Conservation (phyloP, 2,888 invertebrate genomes). For the Octonoba sinensis region DNA sequence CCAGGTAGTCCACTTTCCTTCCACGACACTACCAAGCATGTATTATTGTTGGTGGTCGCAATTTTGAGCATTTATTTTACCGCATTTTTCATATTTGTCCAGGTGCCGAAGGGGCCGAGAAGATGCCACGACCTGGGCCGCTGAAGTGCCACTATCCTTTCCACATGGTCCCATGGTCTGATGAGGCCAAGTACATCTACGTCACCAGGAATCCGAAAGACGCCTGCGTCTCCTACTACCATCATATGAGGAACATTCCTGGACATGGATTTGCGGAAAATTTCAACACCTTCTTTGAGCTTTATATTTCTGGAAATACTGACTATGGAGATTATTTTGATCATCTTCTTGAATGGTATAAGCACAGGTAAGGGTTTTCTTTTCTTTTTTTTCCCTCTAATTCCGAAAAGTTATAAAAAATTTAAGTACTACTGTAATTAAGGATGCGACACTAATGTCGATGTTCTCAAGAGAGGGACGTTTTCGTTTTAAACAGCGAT, state of each 20-base stretch:
- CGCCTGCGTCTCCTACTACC: conserved; percentile 71
- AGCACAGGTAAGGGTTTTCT: conserved; percentile 52
- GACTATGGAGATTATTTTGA: conserved; percentile 65
- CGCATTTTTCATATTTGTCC: conserved; percentile 10
- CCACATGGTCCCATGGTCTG: conserved; percentile 56
- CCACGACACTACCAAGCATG: too few relatives aligned
- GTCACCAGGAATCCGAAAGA: conserved; percentile 73
- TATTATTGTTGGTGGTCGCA: too few relatives aligned
- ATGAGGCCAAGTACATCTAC: conserved; percentile 69
- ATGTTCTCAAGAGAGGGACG: neutral
- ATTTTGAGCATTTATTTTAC: too few relatives aligned
- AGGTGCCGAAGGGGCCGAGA: conserved; percentile 51
- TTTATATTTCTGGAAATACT: conserved; percentile 70
- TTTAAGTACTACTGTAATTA: neutral
- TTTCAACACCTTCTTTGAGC: conserved; percentile 70
- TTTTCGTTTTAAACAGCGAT: too few relatives aligned
- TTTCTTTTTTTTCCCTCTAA: conserved; percentile 55
- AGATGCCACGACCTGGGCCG: conserved; percentile 42
- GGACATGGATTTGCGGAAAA: conserved; percentile 36
- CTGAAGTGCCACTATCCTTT: conserved; percentile 68
- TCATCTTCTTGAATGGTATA: conserved; percentile 55
- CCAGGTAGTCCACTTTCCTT: too few relatives aligned
- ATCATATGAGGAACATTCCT: conserved; percentile 28
- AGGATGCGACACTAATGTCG: neutral
- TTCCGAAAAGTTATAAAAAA: neutral